Percentiles rank a stretch among this genome's conserved stretches.
Conservation (phyloP, 1,140 invertebrate species). For the Asbolus verrucosus region DNA sequence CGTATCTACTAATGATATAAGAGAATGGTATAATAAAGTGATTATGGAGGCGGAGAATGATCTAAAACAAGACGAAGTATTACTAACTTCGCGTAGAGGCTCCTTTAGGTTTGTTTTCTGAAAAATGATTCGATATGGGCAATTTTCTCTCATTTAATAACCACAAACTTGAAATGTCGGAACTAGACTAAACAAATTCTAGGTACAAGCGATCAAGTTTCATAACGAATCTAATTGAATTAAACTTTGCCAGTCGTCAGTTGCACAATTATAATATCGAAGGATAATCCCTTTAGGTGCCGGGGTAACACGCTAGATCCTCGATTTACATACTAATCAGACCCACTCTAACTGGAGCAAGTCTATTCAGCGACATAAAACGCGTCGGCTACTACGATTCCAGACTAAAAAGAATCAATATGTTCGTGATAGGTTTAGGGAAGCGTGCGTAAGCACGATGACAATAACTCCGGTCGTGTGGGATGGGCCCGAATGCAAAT, state of each 20-base stretch:
- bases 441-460: slow-evolving; percentile 33
- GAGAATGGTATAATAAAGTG: no score
- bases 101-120: not conserved
- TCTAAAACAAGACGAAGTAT: no score
- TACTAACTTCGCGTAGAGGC: no score
- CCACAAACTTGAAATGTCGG: not conserved
- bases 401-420: slow-evolving; percentile 20
- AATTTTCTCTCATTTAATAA: no score
- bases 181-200: slow-evolving; percentile 2
- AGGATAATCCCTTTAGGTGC: slow-evolving; percentile 34
- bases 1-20: no score
- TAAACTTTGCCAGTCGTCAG: slow-evolving; percentile 16
- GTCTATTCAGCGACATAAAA: slow-evolving; percentile 27
- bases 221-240: slow-evolving; percentile 25
- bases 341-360: not conserved
- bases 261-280: slow-evolving; percentile 32
- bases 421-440: slow-evolving; percentile 20
- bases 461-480: slow-evolving; percentile 11
- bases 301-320: slow-evolving; percentile 27
- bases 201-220: not conserved
- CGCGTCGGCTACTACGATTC: slow-evolving; percentile 6
- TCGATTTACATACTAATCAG: slow-evolving; percentile 35
- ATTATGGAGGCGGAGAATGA: no score
- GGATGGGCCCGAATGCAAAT: slow-evolving; percentile 40
- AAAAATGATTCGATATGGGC: not conserved